Evolutionary conservation across 2,113 vertebrate genomes (phyloP), one percentile per base, ranked within the genome.

Genomic region (Anser brachyrhynchus): DNA sequence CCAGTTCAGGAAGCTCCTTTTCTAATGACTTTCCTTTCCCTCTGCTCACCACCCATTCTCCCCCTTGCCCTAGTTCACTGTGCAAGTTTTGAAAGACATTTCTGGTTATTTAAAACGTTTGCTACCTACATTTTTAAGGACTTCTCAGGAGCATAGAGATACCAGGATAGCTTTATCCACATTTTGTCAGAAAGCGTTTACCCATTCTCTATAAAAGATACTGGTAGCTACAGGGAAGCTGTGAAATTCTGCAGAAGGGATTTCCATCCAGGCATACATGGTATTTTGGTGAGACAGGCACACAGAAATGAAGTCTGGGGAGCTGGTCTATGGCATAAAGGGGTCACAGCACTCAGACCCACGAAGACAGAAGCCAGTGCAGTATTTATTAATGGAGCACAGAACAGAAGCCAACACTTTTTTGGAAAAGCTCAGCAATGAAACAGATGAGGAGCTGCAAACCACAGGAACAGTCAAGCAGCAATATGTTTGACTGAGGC

Each of bases 391-490:
- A 58, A 66, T 13, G 13, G 7, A 7, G 37, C 2, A 26, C 22
- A 66, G 51, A 78, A 81, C 7, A 16, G 6, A 66, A 12, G 80
- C 10, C 33, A 76, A 51, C 8, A n/a, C 11, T 12, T 72, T 86
- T 54, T 33, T 49, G 11, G 11, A 72, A 11, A 67, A 65, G 26
- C 31, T 79, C n/a, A 65, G 15, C 11, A 79, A n/a, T 5, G 73
- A 90, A 20, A 57, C 26, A 9, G 1, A 14, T 1, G 26, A 23
- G 29, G 20, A 86, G 18, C 17, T 73, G 26, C 0, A 0, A 90
- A 77, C 39, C 49, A 69, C 16, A 72, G 37, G 28, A 89, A 66
- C 23, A 74, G 46, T 16, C 33, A 57, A 43, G 39, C 10, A 74
- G 37, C 87, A 76, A 12, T 7, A 85, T 16, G 66, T 65, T 54